Conservation (phyloP, 1,140 invertebrate genomes). For the Sitophilus oryzae region DNA sequence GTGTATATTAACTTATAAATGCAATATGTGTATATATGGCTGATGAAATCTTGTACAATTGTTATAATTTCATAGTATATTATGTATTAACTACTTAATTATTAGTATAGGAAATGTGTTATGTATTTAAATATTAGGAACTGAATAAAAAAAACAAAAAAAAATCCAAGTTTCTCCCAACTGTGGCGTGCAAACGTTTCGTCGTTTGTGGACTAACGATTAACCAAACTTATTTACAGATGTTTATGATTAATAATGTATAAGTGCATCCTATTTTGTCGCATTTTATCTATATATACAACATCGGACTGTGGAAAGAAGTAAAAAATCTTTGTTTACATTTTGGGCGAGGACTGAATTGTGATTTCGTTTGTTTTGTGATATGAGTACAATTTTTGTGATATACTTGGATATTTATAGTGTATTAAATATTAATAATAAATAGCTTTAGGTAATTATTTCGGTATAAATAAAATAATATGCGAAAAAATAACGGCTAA, state of each 20-base stretch:
- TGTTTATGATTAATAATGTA: too few species aligned
- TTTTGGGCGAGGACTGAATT: slow-evolving; percentile 13
- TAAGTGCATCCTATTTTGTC: too few species aligned
- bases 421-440: slow-evolving; percentile 8
- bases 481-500: too few species aligned
- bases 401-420: slow-evolving; percentile 24
- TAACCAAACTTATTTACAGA: too few species aligned
- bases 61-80: slow-evolving; percentile 46
- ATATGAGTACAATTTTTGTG: slow-evolving; percentile 29
- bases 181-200: slow-evolving; percentile 8
- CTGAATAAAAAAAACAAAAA: slow-evolving; percentile 20
- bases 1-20: slow-evolving; percentile 42
- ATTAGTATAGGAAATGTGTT: slow-evolving; percentile 34
- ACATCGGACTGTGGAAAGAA: too few species aligned
- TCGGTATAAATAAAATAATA: not conserved
- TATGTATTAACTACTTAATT: slow-evolving; percentile 30
- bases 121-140: slow-evolving; percentile 30
- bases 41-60: slow-evolving; percentile 42
- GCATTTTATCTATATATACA: too few species aligned
- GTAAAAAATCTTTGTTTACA: slow-evolving; percentile 22
- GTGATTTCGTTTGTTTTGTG: slow-evolving; percentile 24
- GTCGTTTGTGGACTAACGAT: too few species aligned
- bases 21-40: slow-evolving; percentile 43
- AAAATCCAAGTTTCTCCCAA: slow-evolving; percentile 21
- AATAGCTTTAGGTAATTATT: slow-evolving; percentile 10